Percentiles rank a stretch among this genome's conserved stretches.
phyloP scores from a whole-genome alignment of 2,797 vertebrate genomes.

The Salmo trutta region DNA sequence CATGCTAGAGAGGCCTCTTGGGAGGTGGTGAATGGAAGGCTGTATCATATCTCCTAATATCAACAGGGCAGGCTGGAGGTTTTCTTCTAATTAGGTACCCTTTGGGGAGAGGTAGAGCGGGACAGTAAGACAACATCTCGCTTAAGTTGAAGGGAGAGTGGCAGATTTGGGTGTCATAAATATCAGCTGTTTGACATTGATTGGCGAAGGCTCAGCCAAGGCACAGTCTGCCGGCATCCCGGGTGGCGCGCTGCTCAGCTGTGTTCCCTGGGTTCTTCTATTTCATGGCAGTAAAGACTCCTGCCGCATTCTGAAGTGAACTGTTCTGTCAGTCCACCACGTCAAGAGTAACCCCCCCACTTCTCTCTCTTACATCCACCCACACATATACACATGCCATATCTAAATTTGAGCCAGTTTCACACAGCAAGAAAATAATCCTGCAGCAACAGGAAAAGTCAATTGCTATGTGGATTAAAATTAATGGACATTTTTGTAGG shows the following conservation, averaged over 20 bases:
- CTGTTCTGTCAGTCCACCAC: constrained; percentile 4
- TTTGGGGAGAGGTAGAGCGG: constrained; percentile 19
- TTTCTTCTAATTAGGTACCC: constrained; percentile 3
- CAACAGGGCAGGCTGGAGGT: constrained; percentile 8
- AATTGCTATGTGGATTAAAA: no score
- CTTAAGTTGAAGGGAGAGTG: constrained; percentile 15
- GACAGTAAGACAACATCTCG: background rate
- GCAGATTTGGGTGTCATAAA: constrained; percentile 42
- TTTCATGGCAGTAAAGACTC: constrained; percentile 22
- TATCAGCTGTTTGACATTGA: constrained; percentile 44
- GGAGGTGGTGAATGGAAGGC: background rate
- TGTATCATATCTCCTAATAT: background rate
- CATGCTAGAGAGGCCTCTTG: background rate
- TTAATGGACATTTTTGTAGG: no score
- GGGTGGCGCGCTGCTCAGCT: constrained; percentile 19
- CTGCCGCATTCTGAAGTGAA: constrained; percentile 29
- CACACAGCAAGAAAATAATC: no score
- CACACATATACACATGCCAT: background rate
- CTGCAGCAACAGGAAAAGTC: no score
- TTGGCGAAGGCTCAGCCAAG: constrained; percentile 17
- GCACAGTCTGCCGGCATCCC: constrained; percentile 1
- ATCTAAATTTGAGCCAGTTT: background rate
- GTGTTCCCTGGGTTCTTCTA: constrained; percentile 1
- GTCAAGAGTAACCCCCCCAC: background rate
- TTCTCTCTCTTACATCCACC: background rate